Evolutionary conservation across 1,140 invertebrate genomes (phyloP).

Genomic region (Papilio xuthus): DNA sequence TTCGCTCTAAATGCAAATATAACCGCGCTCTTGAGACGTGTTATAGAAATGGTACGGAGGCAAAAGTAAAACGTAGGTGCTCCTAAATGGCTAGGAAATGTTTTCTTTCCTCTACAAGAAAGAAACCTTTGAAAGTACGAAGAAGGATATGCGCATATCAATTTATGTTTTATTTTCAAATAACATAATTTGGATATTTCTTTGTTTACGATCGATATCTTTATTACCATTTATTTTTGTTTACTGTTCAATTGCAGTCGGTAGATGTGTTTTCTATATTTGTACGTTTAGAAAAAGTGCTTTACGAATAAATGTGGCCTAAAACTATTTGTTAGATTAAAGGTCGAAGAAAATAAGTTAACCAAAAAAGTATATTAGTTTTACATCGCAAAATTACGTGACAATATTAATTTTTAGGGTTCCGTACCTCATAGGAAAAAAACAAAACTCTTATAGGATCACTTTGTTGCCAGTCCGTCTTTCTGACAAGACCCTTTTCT

Average conservation of each 20-base stretch:
- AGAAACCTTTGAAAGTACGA: constrained; percentile 4
- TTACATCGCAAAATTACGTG: no score
- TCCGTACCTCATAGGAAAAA: no score
- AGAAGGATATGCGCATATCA: neutral
- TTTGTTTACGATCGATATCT: neutral
- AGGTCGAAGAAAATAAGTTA: no score
- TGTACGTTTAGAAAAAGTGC: no score
- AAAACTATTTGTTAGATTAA: no score
- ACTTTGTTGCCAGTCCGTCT: no score
- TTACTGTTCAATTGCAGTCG: neutral
- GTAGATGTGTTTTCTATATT: neutral
- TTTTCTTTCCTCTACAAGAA: constrained; percentile 58
- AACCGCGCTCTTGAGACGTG: constrained; percentile 75
- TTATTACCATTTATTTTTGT: neutral
- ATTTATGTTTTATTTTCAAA: neutral
- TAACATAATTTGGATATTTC: neutral
- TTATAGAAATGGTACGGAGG: constrained; percentile 75
- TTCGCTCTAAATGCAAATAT: constrained; percentile 80
- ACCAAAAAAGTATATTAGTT: no score
- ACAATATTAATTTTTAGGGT: no score
- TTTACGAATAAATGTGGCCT: no score
- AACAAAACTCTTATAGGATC: no score
- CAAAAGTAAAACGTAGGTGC: constrained; percentile 75
- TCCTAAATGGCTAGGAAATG: constrained; percentile 74
- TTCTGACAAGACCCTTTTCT: no score